phyloP scores from a whole-genome alignment of 2,113 vertebrate genomes.

The Ondatra zibethicus region DNA sequence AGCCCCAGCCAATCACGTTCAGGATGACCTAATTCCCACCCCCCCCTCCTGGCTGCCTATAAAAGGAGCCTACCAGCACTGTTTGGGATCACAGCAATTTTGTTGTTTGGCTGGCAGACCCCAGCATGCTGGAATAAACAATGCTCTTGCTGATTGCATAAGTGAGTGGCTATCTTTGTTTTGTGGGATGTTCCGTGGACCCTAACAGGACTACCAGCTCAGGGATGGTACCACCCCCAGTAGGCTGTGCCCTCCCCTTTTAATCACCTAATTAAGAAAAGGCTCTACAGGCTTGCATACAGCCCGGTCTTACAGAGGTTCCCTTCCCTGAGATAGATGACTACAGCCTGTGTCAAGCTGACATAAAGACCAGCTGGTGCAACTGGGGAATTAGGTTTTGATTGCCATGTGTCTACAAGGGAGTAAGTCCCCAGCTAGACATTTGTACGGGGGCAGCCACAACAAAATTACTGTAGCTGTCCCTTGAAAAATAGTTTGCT shows the following conservation, averaged over 20 bases:
- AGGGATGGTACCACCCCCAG: too few relatives aligned
- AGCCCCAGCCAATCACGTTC: too few relatives aligned
- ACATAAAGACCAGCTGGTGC: not conserved
- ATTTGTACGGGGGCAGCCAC: not conserved
- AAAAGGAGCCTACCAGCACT: too few relatives aligned
- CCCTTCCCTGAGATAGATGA: too few relatives aligned
- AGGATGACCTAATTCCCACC: too few relatives aligned
- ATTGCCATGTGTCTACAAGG: not conserved
- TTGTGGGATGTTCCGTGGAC: too few relatives aligned
- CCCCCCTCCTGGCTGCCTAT: too few relatives aligned
- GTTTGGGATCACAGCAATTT: too few relatives aligned
- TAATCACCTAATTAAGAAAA: not conserved
- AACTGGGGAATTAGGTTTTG: not conserved
- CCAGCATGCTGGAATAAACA: too few relatives aligned
- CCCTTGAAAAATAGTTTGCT: not conserved
- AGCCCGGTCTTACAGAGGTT: not conserved
- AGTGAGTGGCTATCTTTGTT: too few relatives aligned
- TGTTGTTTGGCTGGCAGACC: too few relatives aligned
- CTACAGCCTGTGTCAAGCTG: not conserved
- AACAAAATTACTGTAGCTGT: not conserved
- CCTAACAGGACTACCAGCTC: not conserved
- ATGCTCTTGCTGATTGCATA: too few relatives aligned
- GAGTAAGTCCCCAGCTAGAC: not conserved
- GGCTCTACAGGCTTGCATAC: not conserved
- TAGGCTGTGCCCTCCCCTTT: not conserved